Base-by-base conservation (phyloP, 2,113 vertebrate species). In the Cavia porcellus region DNA sequence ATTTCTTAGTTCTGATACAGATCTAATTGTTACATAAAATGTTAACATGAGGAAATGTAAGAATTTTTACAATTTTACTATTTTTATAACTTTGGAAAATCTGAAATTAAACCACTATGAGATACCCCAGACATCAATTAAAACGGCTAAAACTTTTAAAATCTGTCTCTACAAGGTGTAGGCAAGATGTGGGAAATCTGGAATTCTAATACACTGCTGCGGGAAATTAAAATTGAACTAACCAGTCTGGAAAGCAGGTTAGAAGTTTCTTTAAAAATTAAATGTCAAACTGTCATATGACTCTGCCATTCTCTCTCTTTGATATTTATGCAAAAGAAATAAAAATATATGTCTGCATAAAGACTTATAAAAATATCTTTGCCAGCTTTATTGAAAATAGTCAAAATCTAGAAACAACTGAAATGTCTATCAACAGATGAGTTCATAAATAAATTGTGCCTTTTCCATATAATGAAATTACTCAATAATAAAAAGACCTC, bases 351-450 rank as follows among this genome's bases (percentile, higher is more conserved):
- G 12, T 57, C 47, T 59, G 79, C 30, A 25, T 1, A 47, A 88
- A 90, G 5, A 10, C 28, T 38, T 66, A 45, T 14, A 89, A 47
- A 89, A 50, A 94, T 38, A 19, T 19, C 19, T 86, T 5, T 47
- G 20, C 30, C n/a, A 64, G 57, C 30, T 96, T 96, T 57, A 90
- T 38, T 57, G 74, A 66, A 81, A 55, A 22, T 50, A 82, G 64
- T 90, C 59, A 90, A 89, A 86, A 81, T 90, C 14, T 52, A 80
- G 66, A 94, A 62, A 82, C 45, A 86, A 86, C 15, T 2, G 45
- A 86, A 94, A 81, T 82, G 47, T 50, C 64, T 38, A 90, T 74
- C 82, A 81, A 81, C 47, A 75, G 35, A 90, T 47, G 66, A 90
- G 24, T 17, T 81, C 11, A 93, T 70, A 72, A 93, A 81, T n/a